Evolutionary conservation across 53 echinoderm and acorn worm species (phyloP), one percentile per base, ranked within the genome.

Genomic region (Hippasteria phrygiana): DNA sequence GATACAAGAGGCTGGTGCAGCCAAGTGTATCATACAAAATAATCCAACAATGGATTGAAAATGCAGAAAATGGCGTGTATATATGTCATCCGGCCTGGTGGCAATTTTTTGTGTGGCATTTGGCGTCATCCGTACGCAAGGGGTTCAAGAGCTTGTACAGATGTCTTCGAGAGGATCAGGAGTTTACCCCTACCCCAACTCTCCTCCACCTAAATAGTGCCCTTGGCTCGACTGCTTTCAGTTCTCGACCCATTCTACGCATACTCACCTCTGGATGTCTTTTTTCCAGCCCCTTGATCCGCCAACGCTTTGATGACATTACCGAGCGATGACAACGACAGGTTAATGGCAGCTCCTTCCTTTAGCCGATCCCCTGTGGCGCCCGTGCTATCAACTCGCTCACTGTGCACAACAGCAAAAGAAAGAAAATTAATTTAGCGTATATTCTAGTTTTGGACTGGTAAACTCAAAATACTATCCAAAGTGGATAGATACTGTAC

Each of bases 331-430:
- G 99, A 96, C 38, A 98, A 93, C 1, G 99, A 98, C 27, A 69
- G 88, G 75, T 98, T 98, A 62, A 98, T 98, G n/a, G 95, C 92
- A 2, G 99, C 93, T 0, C 99, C 99, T 80, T 98, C 97, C 48
- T 98, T 98, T 55, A 98, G 76, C 42, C 99, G 85, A 46, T 98
- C 99, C 12, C 99, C 99, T 0, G 96, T 96, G 1, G 95, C 97
- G 74, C 99, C 99, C 16, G 96, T 93, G 63, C 94, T 98, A 36
- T 98, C 99, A 1, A 98, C 99, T 37, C 99, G 83, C 71, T 98
- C 99, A 88, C 95, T 96, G 90, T 74, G 39, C 28, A 90, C 43
- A 14, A 76, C 65, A 73, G 18, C 32, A 71, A 53, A 17, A 17
- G 20, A 1, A 9, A 69, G 17, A 3, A 10, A 38, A 75, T 12